A percentile compares a stretch with the other conserved stretches of the same genome.
phyloP scores from a whole-genome alignment of 1,140 invertebrate genomes.

The Asbolus verrucosus region DNA sequence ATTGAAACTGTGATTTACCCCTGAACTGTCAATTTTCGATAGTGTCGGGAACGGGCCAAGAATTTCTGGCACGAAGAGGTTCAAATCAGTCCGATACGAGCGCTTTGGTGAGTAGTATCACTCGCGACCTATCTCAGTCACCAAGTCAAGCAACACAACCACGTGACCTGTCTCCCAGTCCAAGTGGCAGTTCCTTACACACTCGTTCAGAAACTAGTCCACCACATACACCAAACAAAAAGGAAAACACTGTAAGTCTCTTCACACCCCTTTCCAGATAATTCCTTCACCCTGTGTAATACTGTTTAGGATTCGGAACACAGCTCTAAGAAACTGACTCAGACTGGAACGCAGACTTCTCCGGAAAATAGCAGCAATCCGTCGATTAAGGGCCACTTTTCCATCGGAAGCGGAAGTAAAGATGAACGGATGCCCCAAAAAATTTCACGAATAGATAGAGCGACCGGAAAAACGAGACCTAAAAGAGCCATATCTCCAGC shows the following conservation, averaged over 20 bases:
- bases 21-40: slow-evolving; percentile 11
- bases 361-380: slow-evolving; percentile 71
- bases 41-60: slow-evolving; percentile 64
- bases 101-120: slow-evolving; percentile 68
- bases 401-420: slow-evolving; percentile 70
- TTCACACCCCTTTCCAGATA: slow-evolving; percentile 3
- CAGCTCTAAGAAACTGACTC: slow-evolving; percentile 70
- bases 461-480: slow-evolving; percentile 66
- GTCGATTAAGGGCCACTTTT: slow-evolving; percentile 72
- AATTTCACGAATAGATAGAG: slow-evolving; percentile 71
- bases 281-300: neutral
- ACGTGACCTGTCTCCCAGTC: slow-evolving; percentile 72
- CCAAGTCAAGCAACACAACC: slow-evolving; percentile 69
- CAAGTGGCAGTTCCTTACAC: slow-evolving; percentile 71
- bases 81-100: slow-evolving; percentile 76
- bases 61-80: slow-evolving; percentile 67
- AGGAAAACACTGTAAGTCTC: slow-evolving; percentile 55
- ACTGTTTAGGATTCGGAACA: slow-evolving; percentile 64
- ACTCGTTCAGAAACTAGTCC: slow-evolving; percentile 69
- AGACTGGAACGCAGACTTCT: slow-evolving; percentile 82
- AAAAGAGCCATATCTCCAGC: slow-evolving; percentile 76
- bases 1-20: neutral
- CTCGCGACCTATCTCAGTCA: slow-evolving; percentile 61
- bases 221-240: slow-evolving; percentile 66
- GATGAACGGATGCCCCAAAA: slow-evolving; percentile 75